These are phyloP conservation scores for Danionella cerebrum DNA, from an alignment of 2,113 vertebrate species.

Conservation along the genomic window DNA sequence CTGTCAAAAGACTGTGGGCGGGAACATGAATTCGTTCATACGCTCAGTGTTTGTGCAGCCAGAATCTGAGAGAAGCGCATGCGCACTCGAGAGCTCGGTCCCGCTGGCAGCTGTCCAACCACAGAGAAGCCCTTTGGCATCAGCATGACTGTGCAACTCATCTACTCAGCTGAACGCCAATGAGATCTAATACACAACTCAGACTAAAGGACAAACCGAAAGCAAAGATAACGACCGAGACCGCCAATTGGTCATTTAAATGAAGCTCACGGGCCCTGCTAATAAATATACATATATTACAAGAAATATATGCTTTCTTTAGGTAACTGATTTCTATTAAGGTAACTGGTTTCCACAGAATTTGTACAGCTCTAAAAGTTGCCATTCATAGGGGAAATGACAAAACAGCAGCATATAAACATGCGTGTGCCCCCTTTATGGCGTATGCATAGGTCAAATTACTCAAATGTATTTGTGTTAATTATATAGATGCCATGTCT, in stretches of 20 bases:
- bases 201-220: constrained; percentile 12
- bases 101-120: not conserved
- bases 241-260: not conserved
- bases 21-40: not conserved
- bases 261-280: not conserved
- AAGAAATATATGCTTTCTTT: no score
- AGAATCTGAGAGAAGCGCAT: not conserved
- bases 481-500: no score
- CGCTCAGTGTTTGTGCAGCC: no score
- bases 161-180: constrained; percentile 20
- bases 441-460: no score
- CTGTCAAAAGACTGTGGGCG: constrained; percentile 4
- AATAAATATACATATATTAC: no score
- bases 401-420: no score
- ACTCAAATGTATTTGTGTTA: no score
- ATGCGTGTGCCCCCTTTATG: no score
- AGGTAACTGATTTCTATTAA: no score
- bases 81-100: not conserved
- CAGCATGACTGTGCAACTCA: constrained; percentile 62
- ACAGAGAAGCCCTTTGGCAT: constrained; percentile 34
- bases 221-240: not conserved
- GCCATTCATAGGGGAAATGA: no score
- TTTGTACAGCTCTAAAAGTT: no score
- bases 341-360: no score
- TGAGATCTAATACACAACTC: not conserved